These are phyloP conservation scores for Chymomyza procnemis DNA, from an alignment of 2,888 invertebrate species.

Conservation along the genomic window DNA sequence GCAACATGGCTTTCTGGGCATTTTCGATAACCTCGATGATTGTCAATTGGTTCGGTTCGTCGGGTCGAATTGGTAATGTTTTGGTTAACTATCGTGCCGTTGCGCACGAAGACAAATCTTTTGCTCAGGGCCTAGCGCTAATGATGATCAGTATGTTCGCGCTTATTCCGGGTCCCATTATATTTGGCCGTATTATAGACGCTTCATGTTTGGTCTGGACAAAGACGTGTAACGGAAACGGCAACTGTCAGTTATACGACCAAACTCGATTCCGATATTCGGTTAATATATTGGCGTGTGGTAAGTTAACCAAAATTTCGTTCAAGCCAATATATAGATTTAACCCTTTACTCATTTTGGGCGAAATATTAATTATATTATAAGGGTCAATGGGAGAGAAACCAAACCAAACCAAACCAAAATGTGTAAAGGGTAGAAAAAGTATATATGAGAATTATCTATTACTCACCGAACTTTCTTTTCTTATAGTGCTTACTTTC, in stretches of 20 bases:
- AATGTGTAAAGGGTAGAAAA: not conserved
- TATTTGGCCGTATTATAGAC: conserved; percentile 83
- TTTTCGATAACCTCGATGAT: conserved; percentile 80
- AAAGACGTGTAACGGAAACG: conserved; percentile 81
- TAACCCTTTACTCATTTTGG: not conserved
- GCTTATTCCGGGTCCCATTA: conserved; percentile 85
- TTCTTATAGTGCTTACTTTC: conserved; percentile 80
- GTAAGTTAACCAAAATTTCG: too few species aligned
- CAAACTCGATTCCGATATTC: conserved; percentile 81
- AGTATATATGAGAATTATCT: not conserved
- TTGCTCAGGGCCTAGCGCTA: conserved; percentile 83
- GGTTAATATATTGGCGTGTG: conserved; percentile 80
- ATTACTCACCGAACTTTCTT: conserved; percentile 4
- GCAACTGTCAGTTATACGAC: conserved; percentile 85
- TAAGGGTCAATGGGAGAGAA: too few species aligned
- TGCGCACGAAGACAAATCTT: conserved; percentile 82
- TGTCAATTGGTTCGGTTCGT: conserved; percentile 82
- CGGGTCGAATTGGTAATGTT: conserved; percentile 84
- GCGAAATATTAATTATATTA: too few species aligned
- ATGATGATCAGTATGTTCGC: conserved; percentile 83
- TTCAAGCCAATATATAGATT: too few species aligned
- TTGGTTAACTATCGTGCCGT: conserved; percentile 84
- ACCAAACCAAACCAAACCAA: too few species aligned
- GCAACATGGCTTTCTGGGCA: conserved; percentile 79
- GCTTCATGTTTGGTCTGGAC: conserved; percentile 85